Percentiles rank a stretch among this genome's conserved stretches.
phyloP scores from a whole-genome alignment of 1,140 invertebrate species.

The Atta cephalotes region DNA sequence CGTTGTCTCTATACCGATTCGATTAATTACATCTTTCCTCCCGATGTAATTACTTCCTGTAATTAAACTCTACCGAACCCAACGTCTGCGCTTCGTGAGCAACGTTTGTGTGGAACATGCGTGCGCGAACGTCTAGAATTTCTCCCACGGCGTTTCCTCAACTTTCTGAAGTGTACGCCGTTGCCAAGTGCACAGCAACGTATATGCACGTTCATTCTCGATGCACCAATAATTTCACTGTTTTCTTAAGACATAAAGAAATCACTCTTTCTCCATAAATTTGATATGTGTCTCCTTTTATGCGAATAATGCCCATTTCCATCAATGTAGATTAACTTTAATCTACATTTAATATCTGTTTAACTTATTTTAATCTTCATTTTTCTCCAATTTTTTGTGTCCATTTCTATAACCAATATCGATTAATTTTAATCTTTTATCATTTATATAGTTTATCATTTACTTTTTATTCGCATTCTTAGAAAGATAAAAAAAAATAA shows the following conservation, averaged over 20 bases:
- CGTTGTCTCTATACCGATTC: background rate
- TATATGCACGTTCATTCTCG: background rate
- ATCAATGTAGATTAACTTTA: no score
- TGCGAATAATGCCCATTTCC: background rate
- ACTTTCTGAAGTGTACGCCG: background rate
- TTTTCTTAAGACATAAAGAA: background rate
- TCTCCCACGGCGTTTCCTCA: slow-evolving; percentile 28
- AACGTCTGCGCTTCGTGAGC: background rate
- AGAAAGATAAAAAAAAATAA: no score
- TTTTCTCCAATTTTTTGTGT: no score
- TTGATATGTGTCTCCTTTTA: background rate
- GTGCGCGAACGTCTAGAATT: slow-evolving; percentile 16
- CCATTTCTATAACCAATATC: no score
- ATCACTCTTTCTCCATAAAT: background rate
- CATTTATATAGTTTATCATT: no score
- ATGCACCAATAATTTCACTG: background rate
- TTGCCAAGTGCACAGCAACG: slow-evolving; percentile 6
- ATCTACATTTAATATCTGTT: no score
- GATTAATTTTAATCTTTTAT: no score
- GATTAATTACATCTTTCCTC: slow-evolving; percentile 39
- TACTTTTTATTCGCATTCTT: no score
- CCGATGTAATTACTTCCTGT: slow-evolving; percentile 49
- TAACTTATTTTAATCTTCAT: no score
- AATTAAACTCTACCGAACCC: slow-evolving; percentile 26
- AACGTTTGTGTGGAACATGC: background rate